Evolutionary conservation across 2,113 vertebrate species (phyloP).

Genomic region (Myotis davidii): DNA sequence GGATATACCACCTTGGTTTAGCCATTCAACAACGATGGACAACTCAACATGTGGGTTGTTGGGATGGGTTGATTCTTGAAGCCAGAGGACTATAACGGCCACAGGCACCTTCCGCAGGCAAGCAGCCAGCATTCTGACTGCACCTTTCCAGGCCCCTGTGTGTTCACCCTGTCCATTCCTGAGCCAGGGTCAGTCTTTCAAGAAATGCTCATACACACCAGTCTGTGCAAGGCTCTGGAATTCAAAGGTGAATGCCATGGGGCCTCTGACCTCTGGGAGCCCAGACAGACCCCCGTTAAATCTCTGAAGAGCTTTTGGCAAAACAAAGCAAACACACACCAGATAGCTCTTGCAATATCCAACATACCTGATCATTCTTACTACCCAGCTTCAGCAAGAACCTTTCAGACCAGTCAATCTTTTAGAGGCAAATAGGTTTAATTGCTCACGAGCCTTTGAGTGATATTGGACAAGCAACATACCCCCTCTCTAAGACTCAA

Average conservation of each 20-base stretch:
- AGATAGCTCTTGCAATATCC: neutral
- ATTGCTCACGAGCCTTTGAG: neutral
- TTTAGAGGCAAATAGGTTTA: neutral
- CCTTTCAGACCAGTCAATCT: neutral
- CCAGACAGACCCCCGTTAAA: neutral
- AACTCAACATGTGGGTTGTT: neutral
- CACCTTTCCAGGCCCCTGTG: neutral
- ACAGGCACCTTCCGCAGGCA: neutral
- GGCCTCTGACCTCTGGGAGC: neutral
- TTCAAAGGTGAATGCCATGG: neutral
- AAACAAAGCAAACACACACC: neutral
- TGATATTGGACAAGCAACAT: neutral
- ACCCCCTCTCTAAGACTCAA: slow-evolving; percentile 8
- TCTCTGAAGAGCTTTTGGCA: neutral
- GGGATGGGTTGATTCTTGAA: neutral
- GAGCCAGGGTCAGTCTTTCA: neutral
- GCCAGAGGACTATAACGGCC: neutral
- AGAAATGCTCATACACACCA: neutral
- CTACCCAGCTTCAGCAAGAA: neutral
- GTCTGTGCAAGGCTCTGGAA: neutral
- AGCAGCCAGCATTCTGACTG: neutral
- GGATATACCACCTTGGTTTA: neutral
- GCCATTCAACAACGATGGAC: neutral
- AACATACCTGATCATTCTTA: neutral
- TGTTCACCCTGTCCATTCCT: neutral